Evolutionary conservation across 2,888 invertebrate species (phyloP), one percentile per base, ranked within the genome.

Genomic region (Cryptosula pallasiana): DNA sequence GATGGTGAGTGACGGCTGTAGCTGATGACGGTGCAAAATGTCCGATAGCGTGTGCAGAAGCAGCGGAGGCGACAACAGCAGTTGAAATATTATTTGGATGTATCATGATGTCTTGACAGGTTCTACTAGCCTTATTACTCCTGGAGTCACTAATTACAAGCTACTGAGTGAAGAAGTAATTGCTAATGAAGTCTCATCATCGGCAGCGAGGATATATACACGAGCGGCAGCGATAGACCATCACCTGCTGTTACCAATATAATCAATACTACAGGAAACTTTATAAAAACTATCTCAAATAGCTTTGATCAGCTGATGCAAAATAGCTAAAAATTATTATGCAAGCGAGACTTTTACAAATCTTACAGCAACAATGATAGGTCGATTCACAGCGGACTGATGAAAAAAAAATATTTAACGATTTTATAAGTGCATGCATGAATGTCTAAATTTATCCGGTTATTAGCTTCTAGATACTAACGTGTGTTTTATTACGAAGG

Each of bases 131-230:
- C 32, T 34, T 27, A 63, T 63, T 63, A 63, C 20, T 34, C 55
- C n/a, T 16, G 29, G 27, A 63, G 32, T 32, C 63, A 63, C 63
- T 63, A 63, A 63, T 63, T 63, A 63, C 20, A 13, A n/a, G 63
- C 63, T 63, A 63, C 63, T 63, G 63, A 63, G 63, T 16, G 32
- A 16, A 5, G n/a, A 63, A n/a, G 32, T 63, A 63, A 63, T 63
- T 27, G 63, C 63, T 63, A 63, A 63, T 63, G 63, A 63, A 63
- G 9, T 13, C 20, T 45, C 45, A 45, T 5, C 45, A 5, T 5
- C 20, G 45, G 45, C 45, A 45, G 45, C 45, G 45, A 45, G 45
- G 20, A 13, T 5, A 13, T 45, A 45, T 45, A 20, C n/a, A n/a
- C 20, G 5, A 45, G 20, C 45, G 45, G 45, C 45, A 45, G 45